phyloP scores from a whole-genome alignment of 2,797 vertebrate genomes.

The Pelobates cultripes region DNA sequence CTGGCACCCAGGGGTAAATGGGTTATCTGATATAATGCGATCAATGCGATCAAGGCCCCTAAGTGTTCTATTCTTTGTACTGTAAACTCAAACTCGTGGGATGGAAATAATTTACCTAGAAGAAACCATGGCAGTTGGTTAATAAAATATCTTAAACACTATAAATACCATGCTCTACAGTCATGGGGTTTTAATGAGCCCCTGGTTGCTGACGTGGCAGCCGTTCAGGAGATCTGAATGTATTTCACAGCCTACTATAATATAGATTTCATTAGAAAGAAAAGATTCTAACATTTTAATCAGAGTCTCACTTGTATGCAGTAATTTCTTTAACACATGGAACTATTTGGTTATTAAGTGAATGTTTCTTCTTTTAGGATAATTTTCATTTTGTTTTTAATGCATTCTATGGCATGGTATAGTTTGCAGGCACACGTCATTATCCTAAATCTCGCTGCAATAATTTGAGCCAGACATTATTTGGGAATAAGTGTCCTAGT shows the following conservation, averaged over 20 bases:
- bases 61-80: not conserved
- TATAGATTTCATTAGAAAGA: slow-evolving; percentile 42
- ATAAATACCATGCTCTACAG: slow-evolving; percentile 34
- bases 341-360: not conserved
- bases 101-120: slow-evolving; percentile 23
- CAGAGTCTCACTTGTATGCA: slow-evolving; percentile 3
- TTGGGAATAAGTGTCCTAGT: too few species aligned
- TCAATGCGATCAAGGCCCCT: too few species aligned
- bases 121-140: slow-evolving; percentile 27
- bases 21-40: too few species aligned
- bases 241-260: slow-evolving; percentile 40
- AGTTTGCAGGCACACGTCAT: not conserved
- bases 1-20: too few species aligned
- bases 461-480: too few species aligned
- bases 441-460: too few species aligned
- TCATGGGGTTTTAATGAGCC: slow-evolving; percentile 26
- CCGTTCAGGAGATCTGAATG: slow-evolving; percentile 38
- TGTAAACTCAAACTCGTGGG: not conserved
- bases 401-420: not conserved
- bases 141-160: slow-evolving; percentile 45
- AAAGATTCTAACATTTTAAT: slow-evolving; percentile 27
- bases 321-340: slow-evolving; percentile 30
- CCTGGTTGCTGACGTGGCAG: slow-evolving; percentile 38
- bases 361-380: not conserved
- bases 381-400: not conserved